Conservation (phyloP, 2,797 vertebrate genomes). For the Onychomys arenicola region DNA sequence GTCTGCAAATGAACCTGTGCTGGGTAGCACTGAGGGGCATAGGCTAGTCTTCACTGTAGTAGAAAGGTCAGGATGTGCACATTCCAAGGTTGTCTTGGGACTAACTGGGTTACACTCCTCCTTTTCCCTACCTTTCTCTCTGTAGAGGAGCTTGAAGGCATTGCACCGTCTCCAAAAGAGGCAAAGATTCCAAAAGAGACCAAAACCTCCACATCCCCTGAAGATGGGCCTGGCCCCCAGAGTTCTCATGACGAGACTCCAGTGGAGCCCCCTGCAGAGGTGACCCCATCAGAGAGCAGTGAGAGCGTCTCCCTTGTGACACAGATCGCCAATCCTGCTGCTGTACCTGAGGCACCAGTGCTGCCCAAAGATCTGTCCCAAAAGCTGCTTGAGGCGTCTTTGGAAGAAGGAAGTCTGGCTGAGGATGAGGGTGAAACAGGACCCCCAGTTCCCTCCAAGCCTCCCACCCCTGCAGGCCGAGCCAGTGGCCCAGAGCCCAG, state of each 20-base stretch:
- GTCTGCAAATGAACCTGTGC: background rate
- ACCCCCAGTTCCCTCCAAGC: constrained; percentile 64
- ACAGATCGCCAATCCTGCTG: constrained; percentile 90
- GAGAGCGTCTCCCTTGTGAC: constrained; percentile 95
- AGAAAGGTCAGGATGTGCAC: background rate
- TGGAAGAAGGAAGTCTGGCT: constrained; percentile 86
- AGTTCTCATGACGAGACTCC: constrained; percentile 83
- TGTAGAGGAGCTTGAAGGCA: constrained; percentile 92
- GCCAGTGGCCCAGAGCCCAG: constrained; percentile 80
- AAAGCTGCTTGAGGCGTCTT: constrained; percentile 88
- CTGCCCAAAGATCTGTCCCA: constrained; percentile 84
- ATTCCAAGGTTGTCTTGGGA: background rate
- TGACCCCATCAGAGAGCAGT: constrained; percentile 94
- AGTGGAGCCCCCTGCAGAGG: constrained; percentile 81
- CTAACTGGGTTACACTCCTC: background rate
- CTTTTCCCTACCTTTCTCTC: constrained; percentile 57
- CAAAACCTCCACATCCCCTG: constrained; percentile 73
- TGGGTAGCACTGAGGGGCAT: background rate
- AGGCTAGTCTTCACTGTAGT: background rate
- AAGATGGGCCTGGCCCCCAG: constrained; percentile 72
- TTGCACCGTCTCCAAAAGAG: constrained; percentile 87
- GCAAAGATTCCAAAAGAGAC: constrained; percentile 73
- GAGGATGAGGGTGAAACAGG: constrained; percentile 80
- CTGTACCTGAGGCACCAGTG: constrained; percentile 73
- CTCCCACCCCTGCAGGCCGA: constrained; percentile 45